Percentiles rank a stretch among this genome's conserved stretches.
Evolutionary conservation across 2,888 invertebrate genomes (phyloP).

Genomic region (Cataglyphis cursor): DNA sequence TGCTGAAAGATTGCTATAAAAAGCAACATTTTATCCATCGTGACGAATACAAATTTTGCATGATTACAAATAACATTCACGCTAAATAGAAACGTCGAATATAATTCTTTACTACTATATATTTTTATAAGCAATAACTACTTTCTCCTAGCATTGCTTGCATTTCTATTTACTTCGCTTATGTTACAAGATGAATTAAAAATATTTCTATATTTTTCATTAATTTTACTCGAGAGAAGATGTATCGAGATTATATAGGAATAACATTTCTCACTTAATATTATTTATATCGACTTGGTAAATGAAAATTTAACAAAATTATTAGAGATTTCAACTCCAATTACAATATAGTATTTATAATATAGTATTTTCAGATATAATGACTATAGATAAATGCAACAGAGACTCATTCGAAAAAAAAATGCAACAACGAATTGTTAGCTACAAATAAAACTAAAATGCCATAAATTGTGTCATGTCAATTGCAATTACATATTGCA

Average conservation of each 20-base stretch:
- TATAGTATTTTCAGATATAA: constrained; percentile 16
- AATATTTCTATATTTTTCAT: constrained; percentile 10
- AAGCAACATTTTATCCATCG: constrained; percentile 33
- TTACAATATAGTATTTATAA: constrained; percentile 22
- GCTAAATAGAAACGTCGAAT: constrained; percentile 4
- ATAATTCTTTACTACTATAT: constrained; percentile 7
- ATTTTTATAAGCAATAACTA: constrained; percentile 13
- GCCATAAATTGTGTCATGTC: constrained; percentile 44
- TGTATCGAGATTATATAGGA: background rate
- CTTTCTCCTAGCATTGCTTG: constrained; percentile 6
- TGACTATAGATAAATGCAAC: constrained; percentile 70
- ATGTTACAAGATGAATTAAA: constrained; percentile 8
- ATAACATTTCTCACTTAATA: constrained; percentile 30
- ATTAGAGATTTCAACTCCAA: constrained; percentile 32
- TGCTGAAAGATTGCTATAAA: constrained; percentile 63
- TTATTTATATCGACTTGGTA: background rate
- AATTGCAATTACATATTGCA: constrained; percentile 54
- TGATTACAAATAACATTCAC: constrained; percentile 18
- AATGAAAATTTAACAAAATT: constrained; percentile 29
- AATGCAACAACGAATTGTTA: constrained; percentile 58
- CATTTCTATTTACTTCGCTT: background rate
- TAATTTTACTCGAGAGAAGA: background rate
- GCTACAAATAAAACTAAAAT: constrained; percentile 56
- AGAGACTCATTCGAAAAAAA: constrained; percentile 54
- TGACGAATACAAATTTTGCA: constrained; percentile 10